Evolutionary conservation across 2,888 invertebrate genomes (phyloP).

Genomic region (Drosophila planitibia): DNA sequence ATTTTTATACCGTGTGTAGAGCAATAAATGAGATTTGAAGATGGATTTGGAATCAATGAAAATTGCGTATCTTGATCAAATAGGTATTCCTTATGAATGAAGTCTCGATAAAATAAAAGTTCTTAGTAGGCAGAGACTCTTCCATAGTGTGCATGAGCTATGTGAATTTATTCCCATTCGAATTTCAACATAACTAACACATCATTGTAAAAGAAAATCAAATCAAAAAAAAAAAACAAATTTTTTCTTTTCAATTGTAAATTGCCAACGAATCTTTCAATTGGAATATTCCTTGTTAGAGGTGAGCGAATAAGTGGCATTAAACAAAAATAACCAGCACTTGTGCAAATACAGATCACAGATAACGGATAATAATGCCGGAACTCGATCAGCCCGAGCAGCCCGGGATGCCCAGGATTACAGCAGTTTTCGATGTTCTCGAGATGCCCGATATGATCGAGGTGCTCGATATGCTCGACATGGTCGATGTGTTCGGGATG

Average conservation of each 20-base stretch:
- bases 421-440: rapidly evolving
- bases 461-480: background rate
- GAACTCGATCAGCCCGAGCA: background rate
- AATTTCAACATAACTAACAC: background rate
- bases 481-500: rapidly evolving
- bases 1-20: background rate
- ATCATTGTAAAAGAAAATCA: no score
- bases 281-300: background rate
- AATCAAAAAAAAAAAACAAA: no score
- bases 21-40: background rate
- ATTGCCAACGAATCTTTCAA: no score
- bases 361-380: background rate
- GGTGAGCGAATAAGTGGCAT: background rate
- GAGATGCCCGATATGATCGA: rapidly evolving
- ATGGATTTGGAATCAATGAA: background rate
- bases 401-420: background rate
- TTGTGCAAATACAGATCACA: background rate
- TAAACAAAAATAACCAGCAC: background rate
- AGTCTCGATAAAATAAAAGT: background rate
- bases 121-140: background rate
- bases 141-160: background rate
- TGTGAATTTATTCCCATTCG: background rate
- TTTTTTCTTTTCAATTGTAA: no score
- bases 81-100: background rate
- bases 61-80: background rate